A percentile compares a stretch with the other conserved stretches of the same genome.
phyloP scores from a whole-genome alignment of 2,113 vertebrate genomes.

The Boulengeromyrus knoepffleri region DNA sequence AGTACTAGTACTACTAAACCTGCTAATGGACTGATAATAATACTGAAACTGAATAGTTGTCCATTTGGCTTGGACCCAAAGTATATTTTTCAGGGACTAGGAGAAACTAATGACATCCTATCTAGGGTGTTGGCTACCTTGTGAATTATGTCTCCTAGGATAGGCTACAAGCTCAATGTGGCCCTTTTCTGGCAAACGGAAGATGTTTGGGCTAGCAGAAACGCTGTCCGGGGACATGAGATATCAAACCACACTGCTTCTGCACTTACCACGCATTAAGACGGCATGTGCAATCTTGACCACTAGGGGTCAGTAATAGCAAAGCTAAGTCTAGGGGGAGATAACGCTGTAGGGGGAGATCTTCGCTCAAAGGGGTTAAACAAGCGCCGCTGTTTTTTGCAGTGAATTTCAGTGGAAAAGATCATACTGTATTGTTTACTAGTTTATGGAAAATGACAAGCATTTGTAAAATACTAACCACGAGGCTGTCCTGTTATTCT shows the following conservation, averaged over 20 bases:
- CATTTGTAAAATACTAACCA: background rate
- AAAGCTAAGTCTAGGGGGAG: background rate
- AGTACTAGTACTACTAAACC: background rate
- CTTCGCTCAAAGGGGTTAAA: background rate
- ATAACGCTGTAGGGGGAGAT: too few relatives aligned
- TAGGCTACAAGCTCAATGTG: background rate
- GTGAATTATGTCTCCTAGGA: background rate
- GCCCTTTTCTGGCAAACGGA: background rate
- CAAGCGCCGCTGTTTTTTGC: background rate
- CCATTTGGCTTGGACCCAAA: background rate
- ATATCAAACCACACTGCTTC: background rate
- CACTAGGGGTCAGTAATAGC: constrained; percentile 19
- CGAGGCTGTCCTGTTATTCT: background rate
- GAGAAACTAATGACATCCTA: background rate
- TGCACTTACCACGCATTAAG: background rate
- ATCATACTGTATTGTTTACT: background rate
- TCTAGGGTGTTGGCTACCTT: background rate
- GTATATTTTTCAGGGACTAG: background rate
- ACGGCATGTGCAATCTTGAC: background rate
- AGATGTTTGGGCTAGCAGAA: background rate
- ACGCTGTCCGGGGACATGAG: background rate
- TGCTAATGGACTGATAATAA: background rate
- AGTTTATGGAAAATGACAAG: background rate
- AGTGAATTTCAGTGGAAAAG: background rate
- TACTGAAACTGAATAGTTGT: background rate